These are phyloP conservation scores for Conops quadrifasciatus DNA, from an alignment of 2,888 invertebrate genomes.

Conservation along the genomic window DNA sequence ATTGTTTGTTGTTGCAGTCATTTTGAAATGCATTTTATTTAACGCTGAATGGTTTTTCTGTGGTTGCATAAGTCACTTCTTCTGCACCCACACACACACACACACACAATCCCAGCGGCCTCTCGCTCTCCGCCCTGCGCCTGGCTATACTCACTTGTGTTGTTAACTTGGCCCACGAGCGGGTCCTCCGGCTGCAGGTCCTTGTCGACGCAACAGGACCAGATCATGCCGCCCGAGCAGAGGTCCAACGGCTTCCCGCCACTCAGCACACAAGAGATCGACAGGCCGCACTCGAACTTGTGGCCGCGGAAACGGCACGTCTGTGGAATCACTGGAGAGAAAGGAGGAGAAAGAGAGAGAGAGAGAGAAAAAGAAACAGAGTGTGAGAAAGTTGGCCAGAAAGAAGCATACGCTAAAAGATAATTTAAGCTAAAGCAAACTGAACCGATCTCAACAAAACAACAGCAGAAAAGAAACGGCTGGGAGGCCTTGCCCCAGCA, in stretches of 20 bases:
- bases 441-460: too few species aligned
- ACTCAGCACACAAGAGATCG: conserved; percentile 88
- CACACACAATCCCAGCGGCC: not conserved
- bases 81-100: conserved; percentile 5
- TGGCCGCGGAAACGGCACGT: conserved; percentile 86
- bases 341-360: not conserved
- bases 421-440: not conserved
- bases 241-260: conserved; percentile 89
- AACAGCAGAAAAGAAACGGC: too few species aligned
- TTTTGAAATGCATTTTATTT: conserved; percentile 57
- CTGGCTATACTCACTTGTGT: conserved; percentile 86
- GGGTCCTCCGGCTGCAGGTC: conserved; percentile 70
- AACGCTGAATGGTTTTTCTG: conserved; percentile 52
- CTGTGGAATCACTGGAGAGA: conserved; percentile 84
- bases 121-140: conserved; percentile 33
- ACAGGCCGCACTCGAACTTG: conserved; percentile 87
- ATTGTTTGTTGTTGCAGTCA: conserved; percentile 43
- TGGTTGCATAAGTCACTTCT: conserved; percentile 51
- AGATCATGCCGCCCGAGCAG: conserved; percentile 92
- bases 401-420: not conserved
- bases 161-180: conserved; percentile 76
- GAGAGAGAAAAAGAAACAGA: not conserved
- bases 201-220: conserved; percentile 91
- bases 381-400: not conserved
- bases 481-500: too few species aligned